Percentiles rank a stretch among this genome's conserved stretches.
These are phyloP conservation scores for Istiophorus platypterus DNA, from an alignment of 2,113 vertebrate species.

Conservation along the genomic window DNA sequence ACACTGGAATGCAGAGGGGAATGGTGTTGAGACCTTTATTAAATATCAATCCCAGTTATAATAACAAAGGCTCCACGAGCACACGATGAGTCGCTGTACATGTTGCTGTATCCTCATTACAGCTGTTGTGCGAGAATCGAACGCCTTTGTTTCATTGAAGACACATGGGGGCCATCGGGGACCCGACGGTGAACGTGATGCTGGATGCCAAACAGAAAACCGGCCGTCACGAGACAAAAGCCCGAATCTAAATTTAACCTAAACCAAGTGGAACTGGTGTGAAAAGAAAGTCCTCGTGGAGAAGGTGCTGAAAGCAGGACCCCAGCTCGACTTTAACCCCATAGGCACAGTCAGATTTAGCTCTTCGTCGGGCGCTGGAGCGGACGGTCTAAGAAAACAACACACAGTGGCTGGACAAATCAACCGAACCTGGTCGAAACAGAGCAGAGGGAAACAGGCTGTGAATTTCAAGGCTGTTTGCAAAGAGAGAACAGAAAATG, in stretches of 20 bases:
- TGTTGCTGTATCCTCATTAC: neutral
- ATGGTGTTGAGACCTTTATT: constrained; percentile 39
- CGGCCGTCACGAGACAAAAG: neutral
- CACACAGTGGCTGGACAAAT: too few relatives aligned
- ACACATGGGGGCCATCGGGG: neutral
- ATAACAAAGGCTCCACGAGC: constrained; percentile 37
- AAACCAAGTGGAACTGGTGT: neutral
- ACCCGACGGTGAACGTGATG: too few relatives aligned
- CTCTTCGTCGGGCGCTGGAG: too few relatives aligned
- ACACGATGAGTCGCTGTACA: neutral
- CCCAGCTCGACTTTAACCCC: too few relatives aligned
- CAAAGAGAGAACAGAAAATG: neutral
- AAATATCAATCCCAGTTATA: constrained; percentile 39
- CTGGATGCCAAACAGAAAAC: too few relatives aligned
- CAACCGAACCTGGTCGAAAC: too few relatives aligned
- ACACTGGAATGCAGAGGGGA: constrained; percentile 53
- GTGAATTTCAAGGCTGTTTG: neutral
- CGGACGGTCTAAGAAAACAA: too few relatives aligned
- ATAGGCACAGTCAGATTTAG: too few relatives aligned
- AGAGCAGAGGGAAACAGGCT: neutral
- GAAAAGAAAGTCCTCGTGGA: constrained; percentile 15
- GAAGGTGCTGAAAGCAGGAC: too few relatives aligned
- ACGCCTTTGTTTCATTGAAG: neutral
- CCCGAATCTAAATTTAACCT: neutral
- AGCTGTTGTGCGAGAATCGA: neutral